phyloP scores from a whole-genome alignment of 1,140 invertebrate species.

The Leptinotarsa defecta region DNA sequence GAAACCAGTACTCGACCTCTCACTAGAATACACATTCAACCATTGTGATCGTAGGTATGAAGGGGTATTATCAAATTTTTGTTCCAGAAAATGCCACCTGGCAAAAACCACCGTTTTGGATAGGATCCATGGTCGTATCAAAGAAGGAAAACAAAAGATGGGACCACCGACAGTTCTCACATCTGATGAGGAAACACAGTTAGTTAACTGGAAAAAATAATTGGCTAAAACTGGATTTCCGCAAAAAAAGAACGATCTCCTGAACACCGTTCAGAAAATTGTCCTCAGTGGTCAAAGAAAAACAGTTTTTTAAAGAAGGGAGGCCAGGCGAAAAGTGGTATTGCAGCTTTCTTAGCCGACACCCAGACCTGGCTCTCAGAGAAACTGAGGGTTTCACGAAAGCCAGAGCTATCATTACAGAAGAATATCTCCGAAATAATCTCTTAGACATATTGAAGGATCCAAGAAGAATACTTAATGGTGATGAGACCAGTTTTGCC shows the following conservation, averaged over 20 bases:
- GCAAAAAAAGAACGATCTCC: no score
- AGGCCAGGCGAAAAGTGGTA: conserved; percentile 26
- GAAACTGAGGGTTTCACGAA: conserved; percentile 27
- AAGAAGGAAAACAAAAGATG: no score
- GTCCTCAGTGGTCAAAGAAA: background rate
- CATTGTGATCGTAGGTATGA: background rate
- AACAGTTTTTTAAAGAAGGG: background rate
- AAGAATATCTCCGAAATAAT: conserved; percentile 28
- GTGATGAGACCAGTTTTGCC: conserved; percentile 45
- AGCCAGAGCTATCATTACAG: conserved; percentile 26
- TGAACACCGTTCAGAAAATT: conserved; percentile 30
- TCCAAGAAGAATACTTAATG: conserved; percentile 25
- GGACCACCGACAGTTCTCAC: no score
- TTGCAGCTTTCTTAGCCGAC: conserved; percentile 28
- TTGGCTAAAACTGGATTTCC: no score
- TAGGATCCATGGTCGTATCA: no score
- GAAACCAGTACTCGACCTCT: conserved; percentile 7
- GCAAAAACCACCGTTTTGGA: no score
- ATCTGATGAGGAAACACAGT: no score
- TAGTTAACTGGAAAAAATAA: background rate
- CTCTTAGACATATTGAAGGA: conserved; percentile 23
- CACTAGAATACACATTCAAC: background rate
- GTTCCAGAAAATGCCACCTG: no score
- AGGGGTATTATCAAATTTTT: background rate
- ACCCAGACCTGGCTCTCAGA: conserved; percentile 29